Percentiles rank a stretch among this genome's conserved stretches.
Evolutionary conservation across 2,113 vertebrate genomes (phyloP).

Genomic region (Brachyhypopomus occidentalis): DNA sequence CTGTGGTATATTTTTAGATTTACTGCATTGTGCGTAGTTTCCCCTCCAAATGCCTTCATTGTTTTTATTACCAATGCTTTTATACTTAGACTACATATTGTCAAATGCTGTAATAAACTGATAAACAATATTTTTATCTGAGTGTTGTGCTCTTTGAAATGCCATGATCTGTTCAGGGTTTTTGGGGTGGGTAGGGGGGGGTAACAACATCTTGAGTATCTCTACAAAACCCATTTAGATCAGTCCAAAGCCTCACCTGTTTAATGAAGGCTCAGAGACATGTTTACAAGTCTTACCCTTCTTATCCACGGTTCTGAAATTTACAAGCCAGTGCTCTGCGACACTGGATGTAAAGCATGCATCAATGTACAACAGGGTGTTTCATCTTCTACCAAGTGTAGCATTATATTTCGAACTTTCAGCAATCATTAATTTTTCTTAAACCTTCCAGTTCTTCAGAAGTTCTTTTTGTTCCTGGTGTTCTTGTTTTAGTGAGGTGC

Average conservation of each 20-base stretch:
- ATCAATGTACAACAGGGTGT: neutral
- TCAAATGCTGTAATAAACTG: conserved; percentile 19
- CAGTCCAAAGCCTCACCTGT: no score
- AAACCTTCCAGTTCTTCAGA: no score
- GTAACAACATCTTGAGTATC: neutral
- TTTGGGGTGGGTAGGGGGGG: neutral
- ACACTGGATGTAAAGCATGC: neutral
- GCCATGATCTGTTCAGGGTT: neutral
- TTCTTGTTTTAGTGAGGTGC: neutral
- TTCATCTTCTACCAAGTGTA: neutral
- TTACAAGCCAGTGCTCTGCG: neutral
- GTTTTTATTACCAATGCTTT: conserved; percentile 17
- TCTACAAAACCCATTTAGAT: neutral
- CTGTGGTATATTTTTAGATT: neutral
- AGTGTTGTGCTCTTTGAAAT: neutral
- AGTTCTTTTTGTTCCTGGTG: no score
- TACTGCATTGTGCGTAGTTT: neutral
- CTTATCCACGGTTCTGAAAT: no score
- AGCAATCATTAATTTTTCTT: neutral
- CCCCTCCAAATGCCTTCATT: neutral
- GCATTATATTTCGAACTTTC: neutral
- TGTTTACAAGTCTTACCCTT: no score
- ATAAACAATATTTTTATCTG: conserved; percentile 13
- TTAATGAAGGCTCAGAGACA: no score
- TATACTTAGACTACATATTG: neutral